Conservation (phyloP, 2,113 vertebrate species). For the Carollia perspicillata region DNA sequence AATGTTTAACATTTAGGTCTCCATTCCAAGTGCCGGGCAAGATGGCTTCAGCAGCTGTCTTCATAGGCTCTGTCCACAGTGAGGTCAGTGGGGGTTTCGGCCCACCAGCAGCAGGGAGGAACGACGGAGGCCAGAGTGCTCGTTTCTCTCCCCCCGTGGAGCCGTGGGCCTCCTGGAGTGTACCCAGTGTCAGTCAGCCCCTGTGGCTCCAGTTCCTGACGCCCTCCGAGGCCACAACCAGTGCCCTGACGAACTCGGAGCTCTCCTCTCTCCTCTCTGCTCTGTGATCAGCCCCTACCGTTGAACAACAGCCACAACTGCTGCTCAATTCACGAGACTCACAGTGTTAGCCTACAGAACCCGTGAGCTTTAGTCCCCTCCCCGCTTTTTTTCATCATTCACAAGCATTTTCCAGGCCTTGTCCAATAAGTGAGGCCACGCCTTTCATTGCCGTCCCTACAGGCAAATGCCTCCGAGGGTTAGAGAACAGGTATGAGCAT, state of each 20-base stretch:
- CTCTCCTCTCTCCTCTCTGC: not conserved
- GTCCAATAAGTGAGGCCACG: not conserved
- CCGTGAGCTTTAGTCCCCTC: not conserved
- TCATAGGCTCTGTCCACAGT: not conserved
- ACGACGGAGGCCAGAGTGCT: not conserved
- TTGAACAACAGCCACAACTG: conserved; percentile 19
- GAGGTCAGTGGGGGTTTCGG: not conserved
- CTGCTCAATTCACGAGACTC: conserved; percentile 49
- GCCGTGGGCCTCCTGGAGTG: not conserved
- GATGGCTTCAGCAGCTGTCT: not conserved
- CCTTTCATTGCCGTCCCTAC: not conserved
- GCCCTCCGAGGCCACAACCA: not conserved
- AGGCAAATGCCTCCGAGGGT: conserved; percentile 33
- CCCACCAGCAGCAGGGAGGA: not conserved
- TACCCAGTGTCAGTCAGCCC: too few relatives aligned
- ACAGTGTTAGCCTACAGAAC: not conserved
- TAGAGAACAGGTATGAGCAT: not conserved
- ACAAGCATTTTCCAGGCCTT: not conserved
- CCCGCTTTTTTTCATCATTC: not conserved
- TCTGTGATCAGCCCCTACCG: not conserved
- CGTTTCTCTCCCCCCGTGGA: not conserved
- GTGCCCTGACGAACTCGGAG: not conserved
- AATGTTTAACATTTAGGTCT: not conserved
- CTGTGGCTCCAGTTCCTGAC: not conserved
- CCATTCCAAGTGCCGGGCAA: not conserved